phyloP scores from a whole-genome alignment of 2,888 invertebrate species.

The Eristalis tenax region DNA sequence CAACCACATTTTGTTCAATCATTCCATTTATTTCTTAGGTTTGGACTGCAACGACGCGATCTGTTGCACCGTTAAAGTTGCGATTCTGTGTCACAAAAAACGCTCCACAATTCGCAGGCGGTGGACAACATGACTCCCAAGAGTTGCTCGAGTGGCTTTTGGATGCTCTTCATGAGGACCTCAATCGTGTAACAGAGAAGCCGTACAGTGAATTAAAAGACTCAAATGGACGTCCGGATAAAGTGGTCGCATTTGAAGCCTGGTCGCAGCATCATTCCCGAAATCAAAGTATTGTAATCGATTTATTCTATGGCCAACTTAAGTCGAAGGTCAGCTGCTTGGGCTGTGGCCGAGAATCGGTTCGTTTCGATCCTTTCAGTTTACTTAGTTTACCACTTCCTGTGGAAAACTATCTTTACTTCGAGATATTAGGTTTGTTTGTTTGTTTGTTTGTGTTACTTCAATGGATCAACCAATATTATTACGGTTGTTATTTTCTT shows the following conservation, averaged over 20 bases:
- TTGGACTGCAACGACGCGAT: slow-evolving; percentile 91
- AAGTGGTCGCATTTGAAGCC: slow-evolving; percentile 87
- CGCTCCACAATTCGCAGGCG: slow-evolving; percentile 92
- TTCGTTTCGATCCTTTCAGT: slow-evolving; percentile 95
- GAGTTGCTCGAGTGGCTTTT: slow-evolving; percentile 95
- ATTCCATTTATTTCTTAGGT: slow-evolving; percentile 78
- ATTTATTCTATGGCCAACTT: slow-evolving; percentile 95
- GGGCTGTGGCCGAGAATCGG: slow-evolving; percentile 91
- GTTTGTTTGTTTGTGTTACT: neutral
- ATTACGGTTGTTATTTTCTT: neutral
- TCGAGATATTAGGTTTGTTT: slow-evolving; percentile 87
- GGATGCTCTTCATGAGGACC: slow-evolving; percentile 95
- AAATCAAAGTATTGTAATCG: slow-evolving; percentile 93
- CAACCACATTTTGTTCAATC: too few relatives aligned
- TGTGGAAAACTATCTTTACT: slow-evolving; percentile 91
- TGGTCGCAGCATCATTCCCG: slow-evolving; percentile 92
- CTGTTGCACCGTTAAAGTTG: slow-evolving; percentile 93
- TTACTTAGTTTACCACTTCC: slow-evolving; percentile 94
- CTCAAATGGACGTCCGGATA: slow-evolving; percentile 89
- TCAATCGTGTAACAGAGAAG: slow-evolving; percentile 89
- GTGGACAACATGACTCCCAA: slow-evolving; percentile 96
- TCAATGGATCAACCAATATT: too few relatives aligned
- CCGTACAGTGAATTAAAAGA: slow-evolving; percentile 89
- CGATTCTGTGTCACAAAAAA: slow-evolving; percentile 92
- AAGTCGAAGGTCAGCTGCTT: slow-evolving; percentile 93